Evolutionary conservation across 1,140 invertebrate species (phyloP), one percentile per base, ranked within the genome.

Genomic region (Mylabris phalerata): DNA sequence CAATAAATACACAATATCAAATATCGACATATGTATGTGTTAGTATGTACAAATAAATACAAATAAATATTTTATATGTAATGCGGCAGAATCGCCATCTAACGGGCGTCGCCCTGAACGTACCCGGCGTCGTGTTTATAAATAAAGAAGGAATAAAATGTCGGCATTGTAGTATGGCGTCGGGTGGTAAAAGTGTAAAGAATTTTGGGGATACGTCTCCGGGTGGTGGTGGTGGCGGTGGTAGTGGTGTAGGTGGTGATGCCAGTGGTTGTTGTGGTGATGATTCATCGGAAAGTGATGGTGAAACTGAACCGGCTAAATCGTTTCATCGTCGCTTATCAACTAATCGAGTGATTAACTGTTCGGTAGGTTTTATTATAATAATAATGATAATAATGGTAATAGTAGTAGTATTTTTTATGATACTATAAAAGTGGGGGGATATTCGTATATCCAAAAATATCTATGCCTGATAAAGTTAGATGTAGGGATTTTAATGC

Each of bases 311-410:
- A 67, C 82, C 83, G 59, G 82, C 82, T 40, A 79, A 74, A 71
- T 80, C 80, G 57, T 86, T 85, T 71, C 82, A 83, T 66, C 75
- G 83, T 69, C 78, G 82, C 65, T 77, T 85, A 64, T 86, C 84
- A 50, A 85, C 81, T 46, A 83, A 85, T 67, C 79, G 79, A 70
- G 80, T 82, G 61, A 80, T 83, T 56, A 82, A 81, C 70, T 79
- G 76, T 70, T 76, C 80, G 74, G 84, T 85, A 75, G 77, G 78
- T 75, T 13, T 56, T 54, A 49, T 9, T 63, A 55, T 65, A 50
- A 58, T 44, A 59, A 48, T 50, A 25, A n/a, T 43, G 32, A 5
- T 32, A 32, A 7, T 45, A 19, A 19, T 19, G 1, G 19, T 19
- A 19, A 19, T 19, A 19, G 19, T 19, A 19, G 19, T 19, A 19